Evolutionary conservation across 2,888 invertebrate genomes (phyloP).

Genomic region (Calameuta pallipes): DNA sequence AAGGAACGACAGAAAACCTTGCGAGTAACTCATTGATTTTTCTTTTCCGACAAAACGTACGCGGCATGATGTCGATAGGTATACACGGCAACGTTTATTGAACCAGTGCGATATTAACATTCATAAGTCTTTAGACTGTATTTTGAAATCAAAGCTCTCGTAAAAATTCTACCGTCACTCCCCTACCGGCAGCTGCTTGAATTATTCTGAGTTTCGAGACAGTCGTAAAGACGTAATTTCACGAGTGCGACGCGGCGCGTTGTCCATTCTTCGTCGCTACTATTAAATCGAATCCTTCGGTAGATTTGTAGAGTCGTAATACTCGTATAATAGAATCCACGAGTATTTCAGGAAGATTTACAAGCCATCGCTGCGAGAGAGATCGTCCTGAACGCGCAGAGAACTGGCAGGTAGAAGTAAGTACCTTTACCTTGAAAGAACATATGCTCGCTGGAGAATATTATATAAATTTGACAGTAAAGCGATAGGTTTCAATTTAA

Average conservation of each 20-base stretch:
- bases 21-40: not conserved
- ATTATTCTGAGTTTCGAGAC: constrained; percentile 10
- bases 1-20: not conserved
- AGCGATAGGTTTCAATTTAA: not conserved
- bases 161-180: not conserved
- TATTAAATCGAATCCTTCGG: not conserved
- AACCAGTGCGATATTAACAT: not conserved
- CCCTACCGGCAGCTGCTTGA: not conserved
- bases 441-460: not conserved
- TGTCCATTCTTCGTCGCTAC: constrained; percentile 1
- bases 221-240: constrained; percentile 15
- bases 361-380: constrained; percentile 53
- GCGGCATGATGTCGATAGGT: not conserved
- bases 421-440: not conserved
- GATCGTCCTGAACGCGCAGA: not conserved
- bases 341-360: constrained; percentile 51
- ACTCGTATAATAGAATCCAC: not conserved
- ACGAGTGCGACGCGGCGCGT: not conserved
- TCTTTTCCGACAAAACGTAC: not conserved
- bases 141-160: not conserved
- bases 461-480: not conserved
- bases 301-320: not conserved
- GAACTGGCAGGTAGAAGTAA: not conserved
- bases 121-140: not conserved
- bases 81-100: not conserved